Evolutionary conservation across 2,797 vertebrate species (phyloP).

Genomic region (Notolabrus celidotus): DNA sequence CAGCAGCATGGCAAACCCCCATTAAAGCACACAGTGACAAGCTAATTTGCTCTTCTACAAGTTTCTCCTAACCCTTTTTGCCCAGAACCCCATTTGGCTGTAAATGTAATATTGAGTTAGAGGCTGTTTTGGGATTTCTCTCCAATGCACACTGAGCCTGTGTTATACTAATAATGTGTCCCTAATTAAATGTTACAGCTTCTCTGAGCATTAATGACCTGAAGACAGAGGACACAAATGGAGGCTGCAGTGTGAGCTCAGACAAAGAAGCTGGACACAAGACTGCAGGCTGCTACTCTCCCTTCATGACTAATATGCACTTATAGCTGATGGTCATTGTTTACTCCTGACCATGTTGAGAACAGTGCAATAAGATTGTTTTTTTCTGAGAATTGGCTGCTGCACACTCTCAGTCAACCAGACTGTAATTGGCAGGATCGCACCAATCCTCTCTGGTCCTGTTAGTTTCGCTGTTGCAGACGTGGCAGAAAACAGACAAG

Average conservation of each 20-base stretch:
- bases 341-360: constrained; percentile 40
- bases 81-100: constrained; percentile 62
- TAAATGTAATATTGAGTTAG: constrained; percentile 80
- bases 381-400: constrained; percentile 26
- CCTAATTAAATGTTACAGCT: constrained; percentile 87
- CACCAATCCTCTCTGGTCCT: constrained; percentile 57
- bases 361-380: neutral
- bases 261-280: constrained; percentile 54
- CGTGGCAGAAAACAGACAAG: constrained; percentile 75
- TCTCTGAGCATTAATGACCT: constrained; percentile 83
- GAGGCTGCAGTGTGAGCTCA: constrained; percentile 59
- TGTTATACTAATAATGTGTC: constrained; percentile 82
- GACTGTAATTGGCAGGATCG: constrained; percentile 71
- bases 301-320: constrained; percentile 55
- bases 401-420: constrained; percentile 58
- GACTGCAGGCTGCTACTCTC: constrained; percentile 62
- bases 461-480: constrained; percentile 70
- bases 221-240: constrained; percentile 77
- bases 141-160: constrained; percentile 68
- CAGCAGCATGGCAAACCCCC: constrained; percentile 25
- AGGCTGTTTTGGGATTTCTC: constrained; percentile 79
- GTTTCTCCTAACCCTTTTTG: constrained; percentile 47
- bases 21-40: constrained; percentile 52
- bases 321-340: constrained; percentile 60
- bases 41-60: constrained; percentile 69